Base-by-base conservation (phyloP, 2,113 vertebrate species). In the Atractosteus spatula region DNA sequence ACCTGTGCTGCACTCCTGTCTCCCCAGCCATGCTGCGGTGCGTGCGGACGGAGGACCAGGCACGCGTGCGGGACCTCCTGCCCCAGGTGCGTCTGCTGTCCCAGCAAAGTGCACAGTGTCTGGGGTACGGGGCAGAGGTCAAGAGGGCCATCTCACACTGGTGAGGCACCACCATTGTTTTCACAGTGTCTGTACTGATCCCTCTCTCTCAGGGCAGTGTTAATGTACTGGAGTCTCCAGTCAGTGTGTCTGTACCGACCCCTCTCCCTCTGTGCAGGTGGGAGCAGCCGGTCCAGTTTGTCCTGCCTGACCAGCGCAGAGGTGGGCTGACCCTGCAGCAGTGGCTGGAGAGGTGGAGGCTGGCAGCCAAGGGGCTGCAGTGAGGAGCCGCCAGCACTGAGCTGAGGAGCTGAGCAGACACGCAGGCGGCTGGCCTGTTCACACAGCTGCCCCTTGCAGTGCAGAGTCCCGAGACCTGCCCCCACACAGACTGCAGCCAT, bases 341-440 rank as follows among this genome's bases (percentile, higher is more conserved):
- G 79, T 94, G 93, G 93, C 74, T 92, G 1, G 88, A 91, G 68
- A 77, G 83, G 56, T 94, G 93, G 93, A 91, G 80, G 76, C 72
- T 89, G 56, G 89, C 90, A 54, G 78, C 84, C 16, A 89, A 85
- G 64, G 69, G 43, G 2, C 72, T 80, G 62, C 79, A 82, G 59
- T 73, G 66, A 73, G 17, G 17, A 29, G 17, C 17, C 17, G 17
- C 17, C 17, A 1, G 17, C 17, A 29, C 17, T 29, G 17, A 29
- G 17, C 17, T 29, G 17, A 29, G 17, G 17, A 29, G 17, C 17
- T 29, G 17, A 29, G 17, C 17, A 29, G 17, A 29, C 17, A 29
- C 17, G 17, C 17, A 29, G 17, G 17, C 1, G 17, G 1, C 1
- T 29, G 17, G 17, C 17, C 17, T 29, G 17, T 29, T 29, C 17